These are phyloP conservation scores for Conopomorpha cramerella DNA, from an alignment of 1,140 invertebrate species.

Conservation along the genomic window DNA sequence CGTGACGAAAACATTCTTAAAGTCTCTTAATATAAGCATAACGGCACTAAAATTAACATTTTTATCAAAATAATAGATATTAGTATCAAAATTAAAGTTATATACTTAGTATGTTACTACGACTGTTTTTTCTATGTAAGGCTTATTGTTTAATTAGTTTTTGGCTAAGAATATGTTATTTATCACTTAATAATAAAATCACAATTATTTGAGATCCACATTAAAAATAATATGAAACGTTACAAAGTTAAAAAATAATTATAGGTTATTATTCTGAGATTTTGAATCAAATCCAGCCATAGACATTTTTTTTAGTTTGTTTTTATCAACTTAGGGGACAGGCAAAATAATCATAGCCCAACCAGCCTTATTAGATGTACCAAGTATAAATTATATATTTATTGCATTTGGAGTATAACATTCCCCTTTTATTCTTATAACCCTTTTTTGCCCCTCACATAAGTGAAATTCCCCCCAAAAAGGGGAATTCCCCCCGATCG, in stretches of 20 bases:
- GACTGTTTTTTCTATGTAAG: no score
- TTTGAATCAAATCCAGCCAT: background rate
- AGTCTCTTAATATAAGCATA: no score
- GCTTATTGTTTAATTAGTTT: no score
- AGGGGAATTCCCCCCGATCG: background rate
- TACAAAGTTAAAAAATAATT: background rate
- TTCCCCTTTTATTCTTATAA: background rate
- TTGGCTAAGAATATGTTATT: no score
- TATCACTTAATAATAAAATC: no score
- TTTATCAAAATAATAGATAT: no score
- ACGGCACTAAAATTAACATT: no score
- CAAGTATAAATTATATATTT: constrained; percentile 1
- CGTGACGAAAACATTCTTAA: no score
- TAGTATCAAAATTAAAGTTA: no score
- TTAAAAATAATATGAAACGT: no score
- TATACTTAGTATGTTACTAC: no score
- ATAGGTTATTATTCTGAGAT: background rate
- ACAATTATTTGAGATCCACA: no score
- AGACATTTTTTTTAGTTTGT: background rate
- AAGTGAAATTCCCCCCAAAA: background rate
- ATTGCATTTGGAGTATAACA: background rate
- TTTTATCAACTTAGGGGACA: background rate
- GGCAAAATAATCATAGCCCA: background rate
- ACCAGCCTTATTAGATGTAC: background rate
- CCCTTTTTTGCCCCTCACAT: background rate